A percentile compares a stretch with the other conserved stretches of the same genome.
phyloP scores from a whole-genome alignment of 2,888 invertebrate species.

The Celastrina argiolus region DNA sequence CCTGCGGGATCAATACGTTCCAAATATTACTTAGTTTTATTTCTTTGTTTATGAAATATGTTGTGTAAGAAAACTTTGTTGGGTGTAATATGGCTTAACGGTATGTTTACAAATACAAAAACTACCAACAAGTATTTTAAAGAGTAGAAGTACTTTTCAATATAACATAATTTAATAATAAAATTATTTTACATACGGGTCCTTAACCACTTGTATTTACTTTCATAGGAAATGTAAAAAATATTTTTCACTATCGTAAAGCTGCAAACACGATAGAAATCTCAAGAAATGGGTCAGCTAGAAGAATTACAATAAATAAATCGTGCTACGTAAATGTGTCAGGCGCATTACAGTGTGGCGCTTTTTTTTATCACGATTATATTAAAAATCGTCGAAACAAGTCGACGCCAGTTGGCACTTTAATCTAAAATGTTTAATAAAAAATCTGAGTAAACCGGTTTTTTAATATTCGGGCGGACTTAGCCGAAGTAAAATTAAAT shows the following conservation, averaged over 20 bases:
- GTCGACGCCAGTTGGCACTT: slow-evolving; percentile 12
- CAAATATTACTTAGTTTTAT: slow-evolving; percentile 69
- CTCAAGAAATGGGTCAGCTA: slow-evolving; percentile 13
- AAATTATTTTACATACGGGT: too few relatives aligned
- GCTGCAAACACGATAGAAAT: not conserved
- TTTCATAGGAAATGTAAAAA: not conserved
- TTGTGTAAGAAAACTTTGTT: slow-evolving; percentile 9
- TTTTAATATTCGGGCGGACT: slow-evolving; percentile 20
- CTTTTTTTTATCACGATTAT: not conserved
- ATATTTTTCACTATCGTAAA: not conserved
- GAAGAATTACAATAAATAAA: slow-evolving; percentile 6
- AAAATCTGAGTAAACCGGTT: slow-evolving; percentile 21
- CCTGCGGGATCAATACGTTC: slow-evolving; percentile 73
- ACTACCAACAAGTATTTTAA: too few relatives aligned
- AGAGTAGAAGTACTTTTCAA: too few relatives aligned
- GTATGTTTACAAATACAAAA: too few relatives aligned
- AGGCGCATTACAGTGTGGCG: not conserved
- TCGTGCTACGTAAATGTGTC: not conserved
- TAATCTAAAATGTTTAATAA: slow-evolving; percentile 21
- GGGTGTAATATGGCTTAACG: too few relatives aligned
- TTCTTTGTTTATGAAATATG: slow-evolving; percentile 52
- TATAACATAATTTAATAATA: too few relatives aligned
- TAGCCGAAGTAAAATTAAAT: slow-evolving; percentile 19
- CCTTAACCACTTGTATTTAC: too few relatives aligned
- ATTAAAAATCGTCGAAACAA: slow-evolving; percentile 13